These are phyloP conservation scores for Eptesicus fuscus DNA, from an alignment of 2,113 vertebrate genomes.

Conservation along the genomic window DNA sequence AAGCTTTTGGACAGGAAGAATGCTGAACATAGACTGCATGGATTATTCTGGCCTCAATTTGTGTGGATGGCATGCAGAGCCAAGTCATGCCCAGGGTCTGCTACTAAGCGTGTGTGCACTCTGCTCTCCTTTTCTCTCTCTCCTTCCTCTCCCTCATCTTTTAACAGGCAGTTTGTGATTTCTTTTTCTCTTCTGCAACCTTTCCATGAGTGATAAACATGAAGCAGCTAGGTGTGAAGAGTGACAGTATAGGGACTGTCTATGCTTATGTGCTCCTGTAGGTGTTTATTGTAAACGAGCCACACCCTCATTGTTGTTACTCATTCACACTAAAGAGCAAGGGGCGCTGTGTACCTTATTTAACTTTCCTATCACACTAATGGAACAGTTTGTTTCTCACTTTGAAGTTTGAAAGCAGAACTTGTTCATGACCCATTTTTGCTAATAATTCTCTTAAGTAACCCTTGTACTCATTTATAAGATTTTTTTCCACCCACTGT, in stretches of 20 bases:
- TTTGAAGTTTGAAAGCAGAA: conserved; percentile 82
- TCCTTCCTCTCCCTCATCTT: background rate
- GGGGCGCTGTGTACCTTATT: conserved; percentile 61
- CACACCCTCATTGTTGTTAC: background rate
- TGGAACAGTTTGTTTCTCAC: conserved; percentile 63
- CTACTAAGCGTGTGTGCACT: conserved; percentile 43
- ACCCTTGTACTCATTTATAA: conserved; percentile 82
- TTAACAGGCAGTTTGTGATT: conserved; percentile 69
- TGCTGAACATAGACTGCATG: conserved; percentile 62
- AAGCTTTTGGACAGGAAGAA: conserved; percentile 55
- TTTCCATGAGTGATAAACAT: conserved; percentile 65
- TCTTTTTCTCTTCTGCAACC: conserved; percentile 12
- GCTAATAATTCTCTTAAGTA: conserved; percentile 85
- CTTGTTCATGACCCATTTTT: conserved; percentile 85
- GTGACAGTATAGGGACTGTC: conserved; percentile 19
- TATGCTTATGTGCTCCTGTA: background rate
- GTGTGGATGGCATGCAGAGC: conserved; percentile 62
- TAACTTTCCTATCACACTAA: conserved; percentile 71
- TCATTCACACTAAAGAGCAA: conserved; percentile 49
- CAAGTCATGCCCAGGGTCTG: conserved; percentile 51
- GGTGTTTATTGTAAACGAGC: background rate
- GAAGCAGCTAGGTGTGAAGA: conserved; percentile 39
- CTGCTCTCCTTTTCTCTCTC: background rate
- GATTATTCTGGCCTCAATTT: conserved; percentile 71
- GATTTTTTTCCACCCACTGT: conserved; percentile 77